phyloP scores from a whole-genome alignment of 2,888 invertebrate species.

The Diplolepis rosae region DNA sequence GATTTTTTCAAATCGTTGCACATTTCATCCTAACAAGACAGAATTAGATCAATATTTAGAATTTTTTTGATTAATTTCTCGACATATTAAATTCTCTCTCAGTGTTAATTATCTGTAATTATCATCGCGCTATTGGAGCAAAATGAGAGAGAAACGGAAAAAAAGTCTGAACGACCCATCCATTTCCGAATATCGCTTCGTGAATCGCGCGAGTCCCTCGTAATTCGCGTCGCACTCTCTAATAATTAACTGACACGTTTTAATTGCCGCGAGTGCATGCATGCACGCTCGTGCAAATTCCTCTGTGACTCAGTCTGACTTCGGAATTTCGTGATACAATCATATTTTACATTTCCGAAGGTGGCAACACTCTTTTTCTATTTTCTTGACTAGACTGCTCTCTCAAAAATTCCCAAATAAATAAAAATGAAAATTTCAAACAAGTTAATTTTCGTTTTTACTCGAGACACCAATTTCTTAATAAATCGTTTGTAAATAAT shows the following conservation, averaged over 20 bases:
- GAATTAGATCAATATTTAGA: too few species aligned
- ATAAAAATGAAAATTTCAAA: too few species aligned
- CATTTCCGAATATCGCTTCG: background rate
- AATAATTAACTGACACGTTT: slow-evolving; percentile 40
- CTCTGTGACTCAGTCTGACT: slow-evolving; percentile 22
- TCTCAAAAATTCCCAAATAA: background rate
- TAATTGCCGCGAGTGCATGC: slow-evolving; percentile 38
- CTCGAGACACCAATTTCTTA: background rate
- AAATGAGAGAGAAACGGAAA: too few species aligned
- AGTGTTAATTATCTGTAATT: too few species aligned
- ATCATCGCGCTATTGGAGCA: background rate
- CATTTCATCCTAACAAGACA: too few species aligned
- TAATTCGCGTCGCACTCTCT: slow-evolving; percentile 19
- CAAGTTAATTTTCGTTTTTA: too few species aligned
- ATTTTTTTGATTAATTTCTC: background rate
- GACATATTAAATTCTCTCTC: too few species aligned
- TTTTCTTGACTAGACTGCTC: slow-evolving; percentile 49
- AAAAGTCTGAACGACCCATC: background rate
- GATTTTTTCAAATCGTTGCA: too few species aligned
- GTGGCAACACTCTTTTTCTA: too few species aligned
- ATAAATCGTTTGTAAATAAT: too few species aligned
- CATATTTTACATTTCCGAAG: too few species aligned
- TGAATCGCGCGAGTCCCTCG: background rate
- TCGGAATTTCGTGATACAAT: slow-evolving; percentile 58
- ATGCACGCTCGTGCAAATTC: slow-evolving; percentile 29